Evolutionary conservation across 2,888 invertebrate genomes (phyloP), one percentile per base, ranked within the genome.

Genomic region (Tetrapedia diversipes): DNA sequence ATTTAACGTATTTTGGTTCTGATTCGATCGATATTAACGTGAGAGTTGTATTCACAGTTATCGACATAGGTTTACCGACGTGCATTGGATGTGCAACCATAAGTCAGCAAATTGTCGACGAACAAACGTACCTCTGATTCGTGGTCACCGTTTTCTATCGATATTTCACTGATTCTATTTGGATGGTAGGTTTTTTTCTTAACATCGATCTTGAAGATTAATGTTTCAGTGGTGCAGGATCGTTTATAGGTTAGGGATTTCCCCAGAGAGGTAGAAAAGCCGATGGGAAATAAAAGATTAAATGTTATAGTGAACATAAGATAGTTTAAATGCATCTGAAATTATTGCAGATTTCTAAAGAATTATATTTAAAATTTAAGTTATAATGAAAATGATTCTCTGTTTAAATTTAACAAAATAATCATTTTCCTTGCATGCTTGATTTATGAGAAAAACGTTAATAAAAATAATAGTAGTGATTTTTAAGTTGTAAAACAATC

Each of bases 31-130:
- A 60, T 60, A 45, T 22, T 24, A 29, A 14, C 53, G 39, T 53
- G 24, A 19, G 39, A 60, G 45, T 60, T 54, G 45, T 45, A 27
- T 60, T 37, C 29, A 57, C 59, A 39, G 51, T 16, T 54, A 60
- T 14, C 43, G 43, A 41, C 27, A n/a, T 24, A 53, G 24, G 51
- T 51, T 57, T 41, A 41, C 57, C 43, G 51, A 57, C 51, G 43
- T 71, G 32, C 47, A 41, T 24, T 19, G 41, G 57, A 24, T 32
- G 66, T 59, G 68, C 47, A 54, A 54, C 41, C 41, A 53, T 56
- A 53, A 68, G 53, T 69, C 73, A 56, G 61, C 60, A 54, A 61
- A 69, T 59, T 54, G 73, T 56, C 45, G 43, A 32, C 39, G 59
- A 71, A 65, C 66, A 66, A 59, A 70, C 41, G 34, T 57, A 49